Base-by-base conservation (phyloP, 2,797 vertebrate species). In the Coregonus suidteri region DNA sequence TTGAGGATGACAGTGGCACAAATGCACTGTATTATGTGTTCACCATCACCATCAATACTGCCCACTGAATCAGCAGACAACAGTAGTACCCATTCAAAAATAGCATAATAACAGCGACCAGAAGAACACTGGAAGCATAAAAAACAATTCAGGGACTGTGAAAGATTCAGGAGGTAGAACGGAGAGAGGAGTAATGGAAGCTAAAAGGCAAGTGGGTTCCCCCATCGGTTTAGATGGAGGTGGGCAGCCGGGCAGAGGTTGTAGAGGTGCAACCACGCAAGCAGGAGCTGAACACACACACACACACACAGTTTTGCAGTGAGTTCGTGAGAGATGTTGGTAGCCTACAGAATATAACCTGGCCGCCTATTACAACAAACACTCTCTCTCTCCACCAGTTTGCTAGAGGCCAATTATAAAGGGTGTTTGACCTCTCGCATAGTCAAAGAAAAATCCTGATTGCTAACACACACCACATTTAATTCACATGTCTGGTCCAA, bases 131-230 rank as follows among this genome's bases (percentile, higher is more conserved):
- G 69, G 41, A 11, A 20, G n/a, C 68, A 9, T 25, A 51, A 52
- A 71, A 71, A 51, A 51, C 62, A 25, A 71, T 71, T 71, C 20
- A 25, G 20, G 20, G n/a, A 51, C n/a, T 51, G 37, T 71, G 11
- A 71, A 71, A 71, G 37, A 52, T 71, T 71, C 69, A 71, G 69
- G 20, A 71, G 41, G 41, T 71, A 11, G 37, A 70, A 41, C 4
- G 0, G 35, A 70, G 67, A 47, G 14, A 18, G 68, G 18, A 37
- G 9, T 20, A 51, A 70, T 47, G n/a, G 34, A n/a, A 47, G n/a
- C 34, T 37, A n/a, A 70, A 37, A 70, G 35, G 1, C 37, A 25
- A 51, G 18, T n/a, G 68, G 41, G 1, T n/a, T 51, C 37, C n/a
- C 16, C 68, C 11, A 11, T 9, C 7, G 41, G n/a, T 70, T 70